Conservation (phyloP, 2,113 vertebrate species). For the Pelvicachromis taeniatus region DNA sequence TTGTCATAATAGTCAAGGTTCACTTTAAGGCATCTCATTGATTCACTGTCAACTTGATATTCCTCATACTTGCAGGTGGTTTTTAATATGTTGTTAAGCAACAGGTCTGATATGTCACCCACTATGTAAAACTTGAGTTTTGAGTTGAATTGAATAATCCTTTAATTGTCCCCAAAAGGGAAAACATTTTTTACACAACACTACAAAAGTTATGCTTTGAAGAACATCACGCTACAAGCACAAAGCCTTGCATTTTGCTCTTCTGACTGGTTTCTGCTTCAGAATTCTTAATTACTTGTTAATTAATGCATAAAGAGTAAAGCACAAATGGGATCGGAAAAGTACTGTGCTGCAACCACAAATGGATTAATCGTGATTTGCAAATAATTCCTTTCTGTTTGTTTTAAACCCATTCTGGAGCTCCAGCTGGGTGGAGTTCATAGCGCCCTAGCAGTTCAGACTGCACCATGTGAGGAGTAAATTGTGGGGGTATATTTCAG, state of each 20-base stretch:
- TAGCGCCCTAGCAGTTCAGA: not conserved
- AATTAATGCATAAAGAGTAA: not conserved
- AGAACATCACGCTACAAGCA: not conserved
- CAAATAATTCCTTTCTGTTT: slow-evolving; percentile 9
- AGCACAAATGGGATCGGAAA: not conserved
- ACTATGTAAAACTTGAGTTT: not conserved
- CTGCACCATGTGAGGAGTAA: not conserved
- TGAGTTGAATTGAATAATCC: too few species aligned
- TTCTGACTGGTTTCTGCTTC: not conserved
- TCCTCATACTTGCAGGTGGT: not conserved
- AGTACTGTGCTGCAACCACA: not conserved
- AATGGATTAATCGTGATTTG: not conserved
- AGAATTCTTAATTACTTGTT: not conserved
- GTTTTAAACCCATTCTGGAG: slow-evolving; percentile 16
- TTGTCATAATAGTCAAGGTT: too few species aligned
- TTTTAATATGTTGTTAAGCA: not conserved
- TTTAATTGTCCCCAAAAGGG: too few species aligned
- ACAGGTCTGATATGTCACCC: rapidly evolving
- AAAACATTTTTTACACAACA: not conserved
- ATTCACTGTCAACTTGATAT: not conserved
- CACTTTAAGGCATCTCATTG: rapidly evolving
- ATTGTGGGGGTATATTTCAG: not conserved
- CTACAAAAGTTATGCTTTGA: rapidly evolving
- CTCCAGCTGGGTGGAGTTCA: slow-evolving; percentile 1
- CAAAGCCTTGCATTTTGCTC: not conserved